Percentiles rank a stretch among this genome's conserved stretches.
Evolutionary conservation across 2,113 vertebrate species (phyloP).

Genomic region (Scolopax mira): DNA sequence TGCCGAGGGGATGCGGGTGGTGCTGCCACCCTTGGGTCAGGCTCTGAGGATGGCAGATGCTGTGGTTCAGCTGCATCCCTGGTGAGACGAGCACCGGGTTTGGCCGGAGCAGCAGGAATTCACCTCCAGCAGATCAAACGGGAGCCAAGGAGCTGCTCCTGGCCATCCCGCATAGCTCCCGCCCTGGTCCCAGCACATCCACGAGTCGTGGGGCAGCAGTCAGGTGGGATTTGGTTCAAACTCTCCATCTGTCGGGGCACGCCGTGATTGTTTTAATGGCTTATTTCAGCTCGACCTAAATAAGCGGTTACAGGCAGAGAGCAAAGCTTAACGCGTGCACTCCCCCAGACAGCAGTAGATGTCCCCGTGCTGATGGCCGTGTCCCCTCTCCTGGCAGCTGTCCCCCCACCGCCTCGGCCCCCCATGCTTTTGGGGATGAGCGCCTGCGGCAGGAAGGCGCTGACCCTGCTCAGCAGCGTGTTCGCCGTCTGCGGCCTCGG

Average conservation of each 20-base stretch:
- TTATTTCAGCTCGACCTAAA: not conserved
- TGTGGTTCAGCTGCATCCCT: rapidly evolving
- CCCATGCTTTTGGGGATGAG: conserved; percentile 77
- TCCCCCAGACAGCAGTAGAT: rapidly evolving
- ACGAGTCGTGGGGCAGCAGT: rapidly evolving
- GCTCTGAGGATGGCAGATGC: not conserved
- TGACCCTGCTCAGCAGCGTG: conserved; percentile 93
- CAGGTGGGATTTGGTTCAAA: not conserved
- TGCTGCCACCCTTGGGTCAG: not conserved
- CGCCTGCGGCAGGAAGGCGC: conserved; percentile 86
- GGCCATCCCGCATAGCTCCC: rapidly evolving
- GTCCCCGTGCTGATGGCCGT: rapidly evolving
- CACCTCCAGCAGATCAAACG: not conserved
- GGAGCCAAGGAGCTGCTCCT: not conserved
- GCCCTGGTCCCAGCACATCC: rapidly evolving
- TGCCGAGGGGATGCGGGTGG: rapidly evolving
- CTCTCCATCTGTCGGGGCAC: not conserved
- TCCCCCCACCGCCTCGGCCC: not conserved
- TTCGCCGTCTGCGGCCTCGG: conserved; percentile 90
- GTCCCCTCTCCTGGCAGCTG: not conserved
- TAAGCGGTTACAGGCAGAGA: not conserved
- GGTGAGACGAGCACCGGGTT: rapidly evolving
- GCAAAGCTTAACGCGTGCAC: not conserved
- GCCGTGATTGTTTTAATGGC: not conserved
- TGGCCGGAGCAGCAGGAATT: not conserved